phyloP scores from a whole-genome alignment of 1,140 invertebrate genomes.

The Pseudachorutes palmiensis region DNA sequence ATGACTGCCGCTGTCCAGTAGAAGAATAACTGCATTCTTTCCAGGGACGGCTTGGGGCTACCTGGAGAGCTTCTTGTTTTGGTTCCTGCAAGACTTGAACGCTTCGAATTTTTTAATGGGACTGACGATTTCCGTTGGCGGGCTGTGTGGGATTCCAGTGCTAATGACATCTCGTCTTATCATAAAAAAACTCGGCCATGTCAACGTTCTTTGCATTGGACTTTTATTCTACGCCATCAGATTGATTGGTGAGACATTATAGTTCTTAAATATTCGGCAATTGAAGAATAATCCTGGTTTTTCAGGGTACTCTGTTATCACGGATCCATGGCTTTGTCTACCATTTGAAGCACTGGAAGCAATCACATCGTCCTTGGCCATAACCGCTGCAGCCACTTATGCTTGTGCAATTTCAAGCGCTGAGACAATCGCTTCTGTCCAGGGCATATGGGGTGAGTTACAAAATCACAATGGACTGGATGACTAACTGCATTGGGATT shows the following conservation, averaged over 20 bases:
- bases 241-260: conserved; percentile 53
- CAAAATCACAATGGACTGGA: too few relatives aligned
- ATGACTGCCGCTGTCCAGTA: not conserved
- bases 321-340: conserved; percentile 69
- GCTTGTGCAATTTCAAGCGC: conserved; percentile 66
- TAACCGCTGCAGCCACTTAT: conserved; percentile 73
- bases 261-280: not conserved
- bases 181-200: conserved; percentile 66
- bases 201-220: conserved; percentile 70
- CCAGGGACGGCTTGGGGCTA: conserved; percentile 71
- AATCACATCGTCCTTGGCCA: conserved; percentile 70
- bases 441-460: conserved; percentile 70
- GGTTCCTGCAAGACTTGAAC: conserved; percentile 71
- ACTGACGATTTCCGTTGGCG: conserved; percentile 69
- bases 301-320: conserved; percentile 68
- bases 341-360: conserved; percentile 75
- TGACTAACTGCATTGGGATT: too few relatives aligned
- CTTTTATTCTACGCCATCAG: conserved; percentile 67
- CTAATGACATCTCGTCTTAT: conserved; percentile 68
- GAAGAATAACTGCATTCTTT: conserved; percentile 38
- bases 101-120: conserved; percentile 71
- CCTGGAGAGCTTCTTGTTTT: conserved; percentile 77
- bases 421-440: conserved; percentile 71
- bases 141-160: conserved; percentile 65
- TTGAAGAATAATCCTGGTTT: conserved; percentile 19